Conservation (phyloP, 2,797 vertebrate species). For the Limosa lapponica region DNA sequence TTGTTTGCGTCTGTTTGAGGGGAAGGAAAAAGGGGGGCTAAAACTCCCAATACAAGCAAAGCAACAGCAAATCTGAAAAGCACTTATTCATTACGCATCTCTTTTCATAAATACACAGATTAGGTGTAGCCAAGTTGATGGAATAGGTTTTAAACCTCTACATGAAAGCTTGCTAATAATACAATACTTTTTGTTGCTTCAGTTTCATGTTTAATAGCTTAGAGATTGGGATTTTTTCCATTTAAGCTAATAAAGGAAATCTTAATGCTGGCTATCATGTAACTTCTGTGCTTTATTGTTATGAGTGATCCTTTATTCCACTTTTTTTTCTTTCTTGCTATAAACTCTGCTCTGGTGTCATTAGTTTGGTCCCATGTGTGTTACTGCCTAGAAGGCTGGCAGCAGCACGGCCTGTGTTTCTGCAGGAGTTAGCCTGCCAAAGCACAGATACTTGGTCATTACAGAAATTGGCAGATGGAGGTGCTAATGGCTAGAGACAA, state of each 20-base stretch:
- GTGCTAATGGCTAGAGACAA: not conserved
- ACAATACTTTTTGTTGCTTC: not conserved
- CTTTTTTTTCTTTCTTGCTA: not conserved
- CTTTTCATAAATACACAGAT: not conserved
- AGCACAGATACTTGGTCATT: not conserved
- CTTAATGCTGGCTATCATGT: not conserved
- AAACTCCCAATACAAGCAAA: not conserved
- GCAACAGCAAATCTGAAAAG: not conserved
- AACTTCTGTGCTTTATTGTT: not conserved
- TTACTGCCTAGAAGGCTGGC: not conserved
- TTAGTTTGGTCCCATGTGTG: not conserved
- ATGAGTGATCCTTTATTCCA: not conserved
- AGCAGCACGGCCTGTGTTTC: not conserved
- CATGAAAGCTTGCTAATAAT: not conserved
- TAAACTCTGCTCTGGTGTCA: not conserved
- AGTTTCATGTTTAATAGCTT: not conserved
- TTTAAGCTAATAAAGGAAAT: not conserved
- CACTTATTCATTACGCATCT: not conserved
- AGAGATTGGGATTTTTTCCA: accelerated
- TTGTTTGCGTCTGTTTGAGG: not conserved
- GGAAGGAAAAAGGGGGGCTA: not conserved
- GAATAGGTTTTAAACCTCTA: not conserved
- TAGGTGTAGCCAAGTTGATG: not conserved
- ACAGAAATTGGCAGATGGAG: not conserved
- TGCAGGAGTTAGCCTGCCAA: not conserved